phyloP scores from a whole-genome alignment of 35 echinoderm and acorn worm genomes.

The Lytechinus pictus region DNA sequence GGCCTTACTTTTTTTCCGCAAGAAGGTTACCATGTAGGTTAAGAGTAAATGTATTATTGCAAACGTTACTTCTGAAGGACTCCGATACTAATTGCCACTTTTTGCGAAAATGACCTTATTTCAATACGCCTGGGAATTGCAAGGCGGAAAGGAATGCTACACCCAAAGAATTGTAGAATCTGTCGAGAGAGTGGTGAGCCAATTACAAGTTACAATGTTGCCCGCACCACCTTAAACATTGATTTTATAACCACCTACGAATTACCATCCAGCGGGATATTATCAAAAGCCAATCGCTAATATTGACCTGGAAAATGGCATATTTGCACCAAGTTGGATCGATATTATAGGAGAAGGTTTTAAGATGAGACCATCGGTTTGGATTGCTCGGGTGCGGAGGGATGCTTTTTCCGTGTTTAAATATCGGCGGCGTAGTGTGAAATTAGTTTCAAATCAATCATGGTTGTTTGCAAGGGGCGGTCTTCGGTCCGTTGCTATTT shows the following conservation, averaged over 20 bases:
- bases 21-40: too few relatives aligned
- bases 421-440: neutral
- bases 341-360: neutral
- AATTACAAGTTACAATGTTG: neutral
- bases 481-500: neutral
- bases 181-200: neutral
- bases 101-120: neutral
- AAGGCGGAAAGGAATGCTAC: neutral
- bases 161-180: neutral
- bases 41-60: too few relatives aligned
- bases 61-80: neutral
- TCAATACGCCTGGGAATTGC: neutral
- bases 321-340: neutral
- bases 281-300: neutral
- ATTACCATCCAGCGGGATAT: neutral
- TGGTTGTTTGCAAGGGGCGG: neutral
- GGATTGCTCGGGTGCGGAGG: neutral
- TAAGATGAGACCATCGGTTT: neutral
- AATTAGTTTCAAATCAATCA: neutral
- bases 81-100: neutral
- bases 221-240: conserved; percentile 1
- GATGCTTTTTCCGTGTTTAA: neutral
- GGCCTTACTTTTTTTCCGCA: too few relatives aligned
- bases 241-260: neutral
- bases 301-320: neutral